Base-by-base conservation (phyloP, 2,113 vertebrate species). In the Thunnus maccoyii region DNA sequence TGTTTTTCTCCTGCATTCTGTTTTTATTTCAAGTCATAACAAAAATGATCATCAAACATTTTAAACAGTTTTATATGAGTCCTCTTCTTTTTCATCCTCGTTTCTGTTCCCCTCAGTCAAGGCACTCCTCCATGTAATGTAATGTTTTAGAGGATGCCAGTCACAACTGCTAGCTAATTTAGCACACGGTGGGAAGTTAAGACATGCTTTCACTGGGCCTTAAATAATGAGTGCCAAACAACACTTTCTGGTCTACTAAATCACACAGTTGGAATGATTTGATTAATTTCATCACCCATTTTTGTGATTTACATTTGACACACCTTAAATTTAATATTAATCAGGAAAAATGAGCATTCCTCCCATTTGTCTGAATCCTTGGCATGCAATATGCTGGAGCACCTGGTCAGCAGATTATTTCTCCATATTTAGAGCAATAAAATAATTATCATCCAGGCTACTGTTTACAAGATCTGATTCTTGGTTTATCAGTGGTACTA, bases 391-490 rank as follows among this genome's bases (percentile, higher is more conserved):
- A 88, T 76, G 67, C 65, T 47, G 11, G 3, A 80, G 44, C 64
- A 80, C 76, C 80, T 75, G 72, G 68, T 80, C 71, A 68, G 56
- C 32, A 58, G 55, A 76, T 77, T 69, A 58, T 52, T 64, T 44
- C 10, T 51, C 20, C 22, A n/a, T 44, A 63, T 58, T 22, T 52
- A 15, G 4, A 62, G 27, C 13, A 56, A 70, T 51, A 32, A 22
- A 22, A 22, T 22, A 22, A 22, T 22, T 22, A 22, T 22, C 22
- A 22, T 22, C 22, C 22, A 22, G 22, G 22, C 22, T 22, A 22
- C 22, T 22, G 22, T 22, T 22, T 22, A 22, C 22, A 22, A 22
- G 22, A 22, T 22, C 22, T 22, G 22, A 22, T 22, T 22, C 22
- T 22, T 22, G 22, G 22, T 22, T 20, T 3, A 36, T 48, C 48